phyloP scores from a whole-genome alignment of 2,888 invertebrate genomes.

The Drosophila quinaria region DNA sequence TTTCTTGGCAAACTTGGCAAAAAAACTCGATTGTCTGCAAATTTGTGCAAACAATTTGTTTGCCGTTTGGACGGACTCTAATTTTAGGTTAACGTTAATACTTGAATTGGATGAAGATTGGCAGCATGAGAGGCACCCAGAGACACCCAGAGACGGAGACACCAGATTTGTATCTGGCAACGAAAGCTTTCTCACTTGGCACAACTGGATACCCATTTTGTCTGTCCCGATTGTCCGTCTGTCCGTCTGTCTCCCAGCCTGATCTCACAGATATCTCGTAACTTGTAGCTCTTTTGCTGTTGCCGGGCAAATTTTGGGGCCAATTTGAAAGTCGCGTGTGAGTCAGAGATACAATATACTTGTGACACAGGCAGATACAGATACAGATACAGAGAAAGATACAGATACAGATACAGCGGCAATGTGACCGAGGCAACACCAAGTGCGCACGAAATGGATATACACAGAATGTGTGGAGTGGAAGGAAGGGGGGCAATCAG shows the following conservation, averaged over 20 bases:
- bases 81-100: conserved; percentile 35
- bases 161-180: conserved; percentile 32
- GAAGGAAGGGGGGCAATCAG: background rate
- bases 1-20: conserved; percentile 39
- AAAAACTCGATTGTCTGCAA: conserved; percentile 33
- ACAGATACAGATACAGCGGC: conserved; percentile 6
- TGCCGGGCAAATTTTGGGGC: conserved; percentile 68
- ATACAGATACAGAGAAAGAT: background rate
- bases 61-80: conserved; percentile 52
- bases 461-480: background rate
- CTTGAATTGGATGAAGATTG: conserved; percentile 27
- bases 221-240: conserved; percentile 16
- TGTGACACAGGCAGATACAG: conserved; percentile 8
- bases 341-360: conserved; percentile 51
- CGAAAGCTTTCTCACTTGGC: conserved; percentile 60
- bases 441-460: conserved; percentile 20
- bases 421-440: conserved; percentile 5
- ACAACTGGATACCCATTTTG: conserved; percentile 39
- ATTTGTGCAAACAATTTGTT: conserved; percentile 6
- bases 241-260: conserved; percentile 14
- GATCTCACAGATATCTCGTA: conserved; percentile 9
- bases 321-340: conserved; percentile 75
- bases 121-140: conserved; percentile 7
- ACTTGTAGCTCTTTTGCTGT: conserved; percentile 47
- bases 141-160: conserved; percentile 5